These are phyloP conservation scores for Villa cingulata DNA, from an alignment of 2,888 invertebrate genomes.

Conservation along the genomic window DNA sequence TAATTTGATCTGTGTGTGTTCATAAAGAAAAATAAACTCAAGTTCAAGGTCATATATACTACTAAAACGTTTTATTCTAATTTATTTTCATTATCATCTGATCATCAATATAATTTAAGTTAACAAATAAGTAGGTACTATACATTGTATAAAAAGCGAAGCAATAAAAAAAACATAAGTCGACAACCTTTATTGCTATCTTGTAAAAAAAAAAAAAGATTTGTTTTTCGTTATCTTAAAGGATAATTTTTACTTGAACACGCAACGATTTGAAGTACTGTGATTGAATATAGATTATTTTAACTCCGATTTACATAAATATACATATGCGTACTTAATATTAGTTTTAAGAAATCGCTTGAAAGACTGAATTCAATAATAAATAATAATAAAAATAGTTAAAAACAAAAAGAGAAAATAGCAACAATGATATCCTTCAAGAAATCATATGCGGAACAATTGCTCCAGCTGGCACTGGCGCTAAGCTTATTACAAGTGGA, in stretches of 20 bases:
- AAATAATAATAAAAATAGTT: not conserved
- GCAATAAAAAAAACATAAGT: not conserved
- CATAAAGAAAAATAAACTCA: not conserved
- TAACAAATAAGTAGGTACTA: too few relatives aligned
- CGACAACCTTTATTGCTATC: not conserved
- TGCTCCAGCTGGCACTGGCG: conserved; percentile 66
- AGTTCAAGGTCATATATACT: not conserved
- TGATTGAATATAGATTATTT: not conserved
- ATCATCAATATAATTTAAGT: not conserved
- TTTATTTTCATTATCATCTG: not conserved
- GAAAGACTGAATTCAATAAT: not conserved
- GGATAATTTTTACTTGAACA: not conserved
- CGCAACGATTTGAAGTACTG: not conserved
- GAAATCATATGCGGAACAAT: conserved; percentile 68
- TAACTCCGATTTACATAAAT: not conserved
- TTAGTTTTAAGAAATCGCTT: not conserved
- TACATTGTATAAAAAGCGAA: too few relatives aligned
- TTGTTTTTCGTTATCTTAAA: not conserved
- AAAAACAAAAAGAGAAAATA: conserved; percentile 4
- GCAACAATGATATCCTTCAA: conserved; percentile 62
- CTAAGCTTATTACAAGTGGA: conserved; percentile 66
- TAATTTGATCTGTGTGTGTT: not conserved
- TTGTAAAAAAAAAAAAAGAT: too few relatives aligned
- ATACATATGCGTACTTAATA: not conserved
- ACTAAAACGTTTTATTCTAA: not conserved